phyloP scores from a whole-genome alignment of 2,113 vertebrate species.

The Piprites chloris region DNA sequence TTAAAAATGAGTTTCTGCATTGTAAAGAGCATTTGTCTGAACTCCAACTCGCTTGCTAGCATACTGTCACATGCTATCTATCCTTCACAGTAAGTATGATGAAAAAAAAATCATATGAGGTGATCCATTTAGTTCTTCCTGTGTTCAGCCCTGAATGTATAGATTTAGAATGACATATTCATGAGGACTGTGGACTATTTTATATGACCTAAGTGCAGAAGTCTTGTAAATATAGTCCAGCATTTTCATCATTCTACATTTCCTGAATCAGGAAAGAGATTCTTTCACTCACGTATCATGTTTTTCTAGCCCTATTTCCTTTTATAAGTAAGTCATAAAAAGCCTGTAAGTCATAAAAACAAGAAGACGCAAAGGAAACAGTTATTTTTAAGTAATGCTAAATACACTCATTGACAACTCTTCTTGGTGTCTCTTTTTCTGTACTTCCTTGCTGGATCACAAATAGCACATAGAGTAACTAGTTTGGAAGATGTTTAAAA shows the following conservation, averaged over 20 bases:
- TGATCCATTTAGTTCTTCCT: background rate
- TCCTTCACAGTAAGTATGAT: background rate
- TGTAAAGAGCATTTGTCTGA: background rate
- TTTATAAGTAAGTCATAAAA: conserved; percentile 64
- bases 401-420: conserved; percentile 60
- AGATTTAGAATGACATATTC: background rate
- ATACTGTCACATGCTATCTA: background rate
- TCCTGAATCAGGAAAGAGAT: background rate
- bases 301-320: background rate
- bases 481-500: background rate
- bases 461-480: conserved; percentile 47
- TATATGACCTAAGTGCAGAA: background rate
- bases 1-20: background rate
- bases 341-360: conserved; percentile 47
- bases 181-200: background rate
- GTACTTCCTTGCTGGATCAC: conserved; percentile 30
- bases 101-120: background rate
- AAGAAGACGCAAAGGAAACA: conserved; percentile 36
- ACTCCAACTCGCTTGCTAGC: background rate
- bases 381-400: conserved; percentile 68
- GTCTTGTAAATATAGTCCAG: background rate
- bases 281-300: background rate
- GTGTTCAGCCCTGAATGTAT: background rate
- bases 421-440: conserved; percentile 52
- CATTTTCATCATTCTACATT: conserved; percentile 14